Conservation (phyloP, 2,113 vertebrate species). For the Megalops atlanticus region DNA sequence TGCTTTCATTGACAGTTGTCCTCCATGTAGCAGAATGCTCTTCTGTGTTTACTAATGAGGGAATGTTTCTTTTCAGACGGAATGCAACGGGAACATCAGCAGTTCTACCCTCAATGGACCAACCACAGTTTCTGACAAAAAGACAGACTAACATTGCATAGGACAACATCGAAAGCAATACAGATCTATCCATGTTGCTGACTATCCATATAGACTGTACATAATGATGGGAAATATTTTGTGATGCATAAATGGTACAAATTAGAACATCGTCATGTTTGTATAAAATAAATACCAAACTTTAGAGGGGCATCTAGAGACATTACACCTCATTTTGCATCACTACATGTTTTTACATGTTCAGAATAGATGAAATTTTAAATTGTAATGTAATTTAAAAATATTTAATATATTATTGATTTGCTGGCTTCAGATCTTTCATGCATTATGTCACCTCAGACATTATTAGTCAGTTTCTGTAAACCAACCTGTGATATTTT, state of each 20-base stretch:
- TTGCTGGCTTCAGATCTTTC: background rate
- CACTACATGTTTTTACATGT: background rate
- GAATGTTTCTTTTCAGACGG: conserved; percentile 52
- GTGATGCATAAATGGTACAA: background rate
- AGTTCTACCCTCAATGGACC: conserved; percentile 58
- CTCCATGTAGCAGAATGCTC: background rate
- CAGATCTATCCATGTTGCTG: background rate
- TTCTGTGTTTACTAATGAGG: background rate
- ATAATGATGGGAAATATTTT: background rate
- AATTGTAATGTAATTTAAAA: conserved; percentile 10
- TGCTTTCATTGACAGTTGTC: background rate
- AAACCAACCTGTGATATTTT: background rate
- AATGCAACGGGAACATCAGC: conserved; percentile 59
- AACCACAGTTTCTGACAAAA: conserved; percentile 70
- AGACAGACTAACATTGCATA: conserved; percentile 68
- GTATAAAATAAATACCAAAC: background rate
- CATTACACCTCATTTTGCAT: background rate
- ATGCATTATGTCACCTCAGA: background rate
- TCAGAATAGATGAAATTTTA: conserved; percentile 1
- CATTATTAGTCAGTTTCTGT: background rate
- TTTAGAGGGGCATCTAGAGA: background rate
- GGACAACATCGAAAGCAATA: background rate
- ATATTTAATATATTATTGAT: conserved; percentile 1
- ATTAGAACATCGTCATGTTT: background rate
- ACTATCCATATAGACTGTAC: background rate